These are phyloP conservation scores for Sarcophaga rosellei DNA, from an alignment of 2,888 invertebrate genomes.

Conservation along the genomic window DNA sequence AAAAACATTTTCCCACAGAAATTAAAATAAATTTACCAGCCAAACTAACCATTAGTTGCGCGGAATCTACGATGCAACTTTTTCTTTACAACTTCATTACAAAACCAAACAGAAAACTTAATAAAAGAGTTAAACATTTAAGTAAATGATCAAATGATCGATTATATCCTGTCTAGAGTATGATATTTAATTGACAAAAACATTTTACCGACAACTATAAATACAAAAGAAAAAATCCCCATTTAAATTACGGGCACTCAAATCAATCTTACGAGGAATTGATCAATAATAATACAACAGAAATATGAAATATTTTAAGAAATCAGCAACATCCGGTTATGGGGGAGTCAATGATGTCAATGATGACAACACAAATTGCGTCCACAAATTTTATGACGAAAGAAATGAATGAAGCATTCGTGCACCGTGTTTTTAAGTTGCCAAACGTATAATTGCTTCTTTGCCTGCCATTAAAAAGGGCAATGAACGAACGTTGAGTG, in stretches of 20 bases:
- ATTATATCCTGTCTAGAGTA: constrained; percentile 77
- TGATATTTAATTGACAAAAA: constrained; percentile 76
- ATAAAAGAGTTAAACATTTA: constrained; percentile 27
- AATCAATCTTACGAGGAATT: constrained; percentile 68
- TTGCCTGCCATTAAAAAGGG: constrained; percentile 40
- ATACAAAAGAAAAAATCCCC: constrained; percentile 49
- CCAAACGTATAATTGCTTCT: neutral
- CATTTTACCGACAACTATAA: constrained; percentile 58
- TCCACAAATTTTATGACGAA: constrained; percentile 11
- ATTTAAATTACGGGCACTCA: constrained; percentile 36
- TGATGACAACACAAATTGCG: constrained; percentile 57
- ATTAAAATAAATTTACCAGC: neutral
- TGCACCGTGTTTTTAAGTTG: neutral
- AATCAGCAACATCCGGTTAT: constrained; percentile 69
- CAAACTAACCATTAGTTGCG: neutral
- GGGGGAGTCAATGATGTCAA: constrained; percentile 49
- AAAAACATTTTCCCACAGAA: neutral
- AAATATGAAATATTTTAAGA: constrained; percentile 41
- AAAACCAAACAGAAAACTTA: neutral
- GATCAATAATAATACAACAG: constrained; percentile 55
- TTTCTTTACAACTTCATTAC: constrained; percentile 29
- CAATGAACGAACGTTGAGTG: constrained; percentile 63
- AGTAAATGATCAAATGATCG: constrained; percentile 78
- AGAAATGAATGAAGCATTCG: neutral
- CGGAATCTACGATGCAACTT: neutral